Base-by-base conservation (phyloP, 2,888 invertebrate genomes). In the Itoplectis maculator region DNA sequence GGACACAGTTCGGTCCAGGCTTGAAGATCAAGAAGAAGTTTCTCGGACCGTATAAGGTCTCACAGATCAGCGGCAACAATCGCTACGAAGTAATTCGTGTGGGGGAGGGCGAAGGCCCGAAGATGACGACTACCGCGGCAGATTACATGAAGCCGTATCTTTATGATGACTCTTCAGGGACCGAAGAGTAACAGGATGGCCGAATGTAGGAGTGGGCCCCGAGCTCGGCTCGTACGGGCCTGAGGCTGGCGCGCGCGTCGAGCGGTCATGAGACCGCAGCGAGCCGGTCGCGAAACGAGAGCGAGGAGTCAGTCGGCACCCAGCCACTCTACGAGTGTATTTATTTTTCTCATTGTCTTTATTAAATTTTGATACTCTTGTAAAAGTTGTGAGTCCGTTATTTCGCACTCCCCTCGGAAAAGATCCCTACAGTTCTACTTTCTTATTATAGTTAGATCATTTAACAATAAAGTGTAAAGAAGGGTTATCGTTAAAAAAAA, bases 1-100 rank as follows among this genome's bases (percentile, higher is more conserved):
- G 85, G 42, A 87, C 81, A 0, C 83, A 86, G n/a, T 85, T 82
- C 37, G 86, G 85, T 0, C 42, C 86, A 5, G 84, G 84, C 3
- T 56, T 83, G 8, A 85, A 86, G 56, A 68, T 86, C 8, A 76
- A 77, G 47, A 63, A 70, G 5, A 84, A 85, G n/a, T 87, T 82
- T 56, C 61, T 86, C 15, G 87, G 85, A 15, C 84, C 86, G 13
- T 85, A 87, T 45, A 68, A 79, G 29, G 69, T 86, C 0, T 76
- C 78, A 0, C 51, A 74, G 56, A 68, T 80, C 0, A 84, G 83
- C 11, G 49, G 82, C 6, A 83, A 81, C 15, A 70, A 86, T 79
- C 83, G 81, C 0, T 83, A 86, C 61, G 82, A 84, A 13, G 78
- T 86, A 20, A 54, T 56, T 0, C 66, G 66, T 9, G 15, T 70